Conservation (phyloP, 2,888 invertebrate species). For the Scaptomyza parva region DNA sequence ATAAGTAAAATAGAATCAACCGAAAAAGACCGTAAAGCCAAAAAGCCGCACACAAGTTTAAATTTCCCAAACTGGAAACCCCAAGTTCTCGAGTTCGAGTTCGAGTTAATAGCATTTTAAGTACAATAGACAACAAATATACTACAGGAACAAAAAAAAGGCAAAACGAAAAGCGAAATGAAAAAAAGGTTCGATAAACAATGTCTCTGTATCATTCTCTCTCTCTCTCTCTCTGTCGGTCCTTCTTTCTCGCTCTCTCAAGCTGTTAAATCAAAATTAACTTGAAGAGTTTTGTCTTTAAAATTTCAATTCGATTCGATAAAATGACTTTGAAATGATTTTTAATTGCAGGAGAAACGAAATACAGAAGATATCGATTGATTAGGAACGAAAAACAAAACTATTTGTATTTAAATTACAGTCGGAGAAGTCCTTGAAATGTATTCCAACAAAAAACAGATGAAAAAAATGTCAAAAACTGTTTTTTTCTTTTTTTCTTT, state of each 20-base stretch:
- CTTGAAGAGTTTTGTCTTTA: too few species aligned
- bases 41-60: conserved; percentile 78
- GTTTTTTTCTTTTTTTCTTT: conserved; percentile 2
- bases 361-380: too few species aligned
- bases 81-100: too few species aligned
- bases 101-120: conserved; percentile 79
- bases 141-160: conserved; percentile 4
- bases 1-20: conserved; percentile 63
- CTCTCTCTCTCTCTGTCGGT: background rate
- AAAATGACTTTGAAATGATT: background rate
- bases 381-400: too few species aligned
- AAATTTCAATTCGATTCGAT: conserved; percentile 41
- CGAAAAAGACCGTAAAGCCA: conserved; percentile 51
- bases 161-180: background rate
- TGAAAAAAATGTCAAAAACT: background rate
- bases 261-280: conserved; percentile 52
- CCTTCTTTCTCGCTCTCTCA: background rate
- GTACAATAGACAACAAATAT: conserved; percentile 57
- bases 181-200: background rate
- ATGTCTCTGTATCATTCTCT: background rate
- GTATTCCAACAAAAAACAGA: background rate
- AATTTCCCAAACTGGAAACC: conserved; percentile 57
- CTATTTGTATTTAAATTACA: background rate
- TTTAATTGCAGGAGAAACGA: too few species aligned
- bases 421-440: background rate